Evolutionary conservation across 2,888 invertebrate species (phyloP).

Genomic region (Zootermopsis nevadensis): DNA sequence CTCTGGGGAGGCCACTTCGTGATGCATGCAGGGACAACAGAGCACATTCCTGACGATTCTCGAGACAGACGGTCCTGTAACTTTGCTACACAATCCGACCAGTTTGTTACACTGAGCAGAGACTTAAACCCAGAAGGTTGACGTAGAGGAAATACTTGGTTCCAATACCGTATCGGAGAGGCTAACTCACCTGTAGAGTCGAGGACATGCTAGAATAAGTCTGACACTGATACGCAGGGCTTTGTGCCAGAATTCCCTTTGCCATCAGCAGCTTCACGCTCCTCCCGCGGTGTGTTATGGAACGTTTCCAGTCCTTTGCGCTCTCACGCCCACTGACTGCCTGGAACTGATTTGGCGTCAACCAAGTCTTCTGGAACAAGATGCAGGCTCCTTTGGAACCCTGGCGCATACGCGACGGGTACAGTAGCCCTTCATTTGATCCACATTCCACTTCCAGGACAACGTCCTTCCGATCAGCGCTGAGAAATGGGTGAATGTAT

Average conservation of each 20-base stretch:
- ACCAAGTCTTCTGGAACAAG: conserved; percentile 56
- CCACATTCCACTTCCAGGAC: conserved; percentile 18
- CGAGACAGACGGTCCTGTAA: too few species aligned
- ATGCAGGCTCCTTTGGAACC: conserved; percentile 8
- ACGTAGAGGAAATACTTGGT: too few species aligned
- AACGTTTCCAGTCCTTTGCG: conserved; percentile 63
- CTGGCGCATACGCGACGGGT: background rate
- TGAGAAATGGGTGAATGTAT: background rate
- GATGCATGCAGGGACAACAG: too few species aligned
- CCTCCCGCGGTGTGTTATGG: conserved; percentile 64
- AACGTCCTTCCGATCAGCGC: background rate
- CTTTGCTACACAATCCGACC: too few species aligned
- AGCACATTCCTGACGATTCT: too few species aligned
- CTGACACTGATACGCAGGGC: background rate
- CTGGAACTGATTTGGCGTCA: conserved; percentile 66
- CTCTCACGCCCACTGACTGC: conserved; percentile 64
- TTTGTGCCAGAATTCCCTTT: conserved; percentile 1
- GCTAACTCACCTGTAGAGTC: too few species aligned
- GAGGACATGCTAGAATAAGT: too few species aligned
- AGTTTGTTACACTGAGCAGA: too few species aligned
- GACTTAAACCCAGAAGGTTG: too few species aligned
- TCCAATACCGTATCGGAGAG: too few species aligned
- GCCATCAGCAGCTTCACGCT: conserved; percentile 63
- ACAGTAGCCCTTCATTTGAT: background rate
- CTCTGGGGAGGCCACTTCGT: background rate